Evolutionary conservation across 2,888 invertebrate genomes (phyloP).

Genomic region (Chymomyza procnemis): DNA sequence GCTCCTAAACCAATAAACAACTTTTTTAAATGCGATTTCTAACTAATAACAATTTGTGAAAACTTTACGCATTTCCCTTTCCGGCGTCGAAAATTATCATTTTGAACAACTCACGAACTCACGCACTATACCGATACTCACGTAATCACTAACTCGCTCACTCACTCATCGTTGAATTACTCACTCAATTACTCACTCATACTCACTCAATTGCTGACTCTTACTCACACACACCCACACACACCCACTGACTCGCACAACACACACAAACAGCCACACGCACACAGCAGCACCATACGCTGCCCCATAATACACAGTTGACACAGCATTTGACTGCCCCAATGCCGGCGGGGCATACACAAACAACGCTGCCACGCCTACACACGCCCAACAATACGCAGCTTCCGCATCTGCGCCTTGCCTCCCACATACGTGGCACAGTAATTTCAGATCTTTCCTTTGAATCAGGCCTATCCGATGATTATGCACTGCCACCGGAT

Average conservation of each 20-base stretch:
- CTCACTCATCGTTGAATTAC: neutral
- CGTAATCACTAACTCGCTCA: slow-evolving; percentile 9
- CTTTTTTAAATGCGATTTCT: slow-evolving; percentile 5
- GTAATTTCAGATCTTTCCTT: slow-evolving; percentile 90
- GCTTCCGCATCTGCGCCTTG: slow-evolving; percentile 71
- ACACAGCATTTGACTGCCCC: slow-evolving; percentile 13
- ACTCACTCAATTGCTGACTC: slow-evolving; percentile 19
- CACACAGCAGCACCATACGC: slow-evolving; percentile 33
- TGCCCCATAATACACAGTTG: slow-evolving; percentile 49
- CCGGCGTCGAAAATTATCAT: neutral
- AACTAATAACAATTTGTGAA: slow-evolving; percentile 14
- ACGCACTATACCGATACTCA: slow-evolving; percentile 20
- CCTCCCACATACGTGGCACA: slow-evolving; percentile 77
- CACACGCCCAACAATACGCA: slow-evolving; percentile 43
- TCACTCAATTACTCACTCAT: neutral
- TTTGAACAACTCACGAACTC: neutral
- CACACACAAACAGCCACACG: slow-evolving; percentile 18
- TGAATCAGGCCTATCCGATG: slow-evolving; percentile 96
- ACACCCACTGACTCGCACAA: slow-evolving; percentile 31
- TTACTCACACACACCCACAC: slow-evolving; percentile 44
- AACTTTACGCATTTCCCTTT: slow-evolving; percentile 8
- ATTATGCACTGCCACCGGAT: slow-evolving; percentile 97
- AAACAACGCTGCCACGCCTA: slow-evolving; percentile 63
- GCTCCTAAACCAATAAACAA: neutral
- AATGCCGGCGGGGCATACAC: slow-evolving; percentile 38